Conservation (phyloP, 2,888 invertebrate species). For the Mimumesa dahlbomi region DNA sequence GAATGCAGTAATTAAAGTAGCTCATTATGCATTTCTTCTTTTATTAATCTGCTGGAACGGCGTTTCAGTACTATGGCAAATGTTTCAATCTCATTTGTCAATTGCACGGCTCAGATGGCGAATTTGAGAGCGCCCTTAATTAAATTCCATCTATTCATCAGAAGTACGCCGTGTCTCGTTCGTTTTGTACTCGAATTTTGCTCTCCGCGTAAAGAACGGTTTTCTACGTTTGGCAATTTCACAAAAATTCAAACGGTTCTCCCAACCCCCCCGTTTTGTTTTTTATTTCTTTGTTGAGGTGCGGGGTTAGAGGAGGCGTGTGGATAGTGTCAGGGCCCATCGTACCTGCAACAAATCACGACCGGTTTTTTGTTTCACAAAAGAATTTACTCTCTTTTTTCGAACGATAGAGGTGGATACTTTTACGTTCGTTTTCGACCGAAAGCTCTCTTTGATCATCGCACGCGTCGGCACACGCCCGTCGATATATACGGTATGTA, state of each 20-base stretch:
- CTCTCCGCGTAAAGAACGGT: background rate
- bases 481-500: background rate
- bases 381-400: conserved; percentile 23
- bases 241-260: conserved; percentile 20
- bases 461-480: conserved; percentile 1
- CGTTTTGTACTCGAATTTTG: background rate
- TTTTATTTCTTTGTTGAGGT: background rate
- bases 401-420: conserved; percentile 12
- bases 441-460: conserved; percentile 36
- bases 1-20: conserved; percentile 31
- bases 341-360: conserved; percentile 4
- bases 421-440: conserved; percentile 16
- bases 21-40: conserved; percentile 12
- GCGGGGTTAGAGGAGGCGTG: too few relatives aligned
- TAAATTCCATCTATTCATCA: conserved; percentile 41
- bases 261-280: background rate
- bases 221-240: background rate
- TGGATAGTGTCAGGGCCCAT: background rate
- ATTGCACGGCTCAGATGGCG: conserved; percentile 27
- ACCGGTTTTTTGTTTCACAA: conserved; percentile 11
- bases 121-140: conserved; percentile 55
- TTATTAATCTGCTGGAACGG: conserved; percentile 2
- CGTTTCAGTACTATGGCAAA: background rate
- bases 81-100: conserved; percentile 20
- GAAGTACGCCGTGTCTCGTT: background rate